These are phyloP conservation scores for Azemiops feae DNA, from an alignment of 2,113 vertebrate genomes.

Conservation along the genomic window DNA sequence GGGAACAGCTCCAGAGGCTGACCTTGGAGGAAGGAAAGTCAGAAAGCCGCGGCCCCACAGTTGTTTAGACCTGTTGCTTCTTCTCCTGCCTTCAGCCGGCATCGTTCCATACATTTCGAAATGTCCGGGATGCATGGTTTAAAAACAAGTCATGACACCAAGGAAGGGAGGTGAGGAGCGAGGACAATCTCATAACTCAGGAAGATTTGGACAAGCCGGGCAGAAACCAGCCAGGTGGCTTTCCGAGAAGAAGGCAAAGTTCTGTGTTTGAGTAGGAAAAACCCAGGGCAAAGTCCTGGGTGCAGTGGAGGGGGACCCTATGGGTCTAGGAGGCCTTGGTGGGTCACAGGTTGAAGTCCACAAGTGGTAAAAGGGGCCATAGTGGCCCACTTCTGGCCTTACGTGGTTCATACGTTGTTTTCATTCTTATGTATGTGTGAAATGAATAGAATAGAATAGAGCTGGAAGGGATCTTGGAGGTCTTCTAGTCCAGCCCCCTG, in stretches of 20 bases:
- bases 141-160: not conserved
- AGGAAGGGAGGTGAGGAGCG: not conserved
- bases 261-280: not conserved
- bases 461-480: too few relatives aligned
- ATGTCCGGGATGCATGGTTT: accelerated
- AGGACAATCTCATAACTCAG: not conserved
- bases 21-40: not conserved
- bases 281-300: not conserved
- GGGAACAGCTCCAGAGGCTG: not conserved
- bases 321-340: not conserved
- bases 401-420: not conserved
- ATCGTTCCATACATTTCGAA: not conserved
- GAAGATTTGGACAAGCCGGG: not conserved
- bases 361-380: not conserved
- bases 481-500: too few relatives aligned
- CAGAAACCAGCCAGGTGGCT: not conserved
- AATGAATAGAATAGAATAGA: too few relatives aligned
- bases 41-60: not conserved
- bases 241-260: not conserved
- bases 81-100: not conserved
- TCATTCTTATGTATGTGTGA: not conserved
- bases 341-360: not conserved
- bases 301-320: not conserved
- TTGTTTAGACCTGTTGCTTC: not conserved
- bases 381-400: not conserved